phyloP scores from a whole-genome alignment of 2,888 invertebrate genomes.

The Desoria tigrina region DNA sequence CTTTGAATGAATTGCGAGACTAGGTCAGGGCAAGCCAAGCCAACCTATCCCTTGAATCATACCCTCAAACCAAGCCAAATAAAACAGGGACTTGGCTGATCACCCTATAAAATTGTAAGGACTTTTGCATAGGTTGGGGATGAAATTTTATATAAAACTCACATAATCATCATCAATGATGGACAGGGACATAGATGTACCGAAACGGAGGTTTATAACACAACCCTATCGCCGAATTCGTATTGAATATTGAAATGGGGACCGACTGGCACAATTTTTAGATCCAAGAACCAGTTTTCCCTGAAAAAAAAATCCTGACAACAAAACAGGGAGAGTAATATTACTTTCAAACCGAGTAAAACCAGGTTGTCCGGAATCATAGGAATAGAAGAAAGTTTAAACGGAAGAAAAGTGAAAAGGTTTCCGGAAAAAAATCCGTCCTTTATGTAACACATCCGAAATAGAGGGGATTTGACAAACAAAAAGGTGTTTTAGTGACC shows the following conservation, averaged over 20 bases:
- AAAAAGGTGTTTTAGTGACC: conserved; percentile 26
- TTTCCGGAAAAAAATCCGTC: neutral
- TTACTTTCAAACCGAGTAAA: neutral
- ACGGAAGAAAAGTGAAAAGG: conserved; percentile 13
- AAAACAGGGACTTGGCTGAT: neutral
- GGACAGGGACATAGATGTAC: neutral
- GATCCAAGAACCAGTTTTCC: conserved; percentile 39
- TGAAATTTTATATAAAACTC: too few species aligned
- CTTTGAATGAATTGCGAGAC: conserved; percentile 17
- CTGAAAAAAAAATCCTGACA: conserved; percentile 37
- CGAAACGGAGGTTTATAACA: neutral
- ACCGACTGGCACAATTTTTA: conserved; percentile 22
- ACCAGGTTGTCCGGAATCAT: neutral
- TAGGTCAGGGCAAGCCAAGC: conserved; percentile 16
- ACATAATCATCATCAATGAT: conserved; percentile 2
- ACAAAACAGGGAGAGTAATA: conserved; percentile 13
- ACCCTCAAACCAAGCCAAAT: conserved; percentile 5
- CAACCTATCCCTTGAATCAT: neutral
- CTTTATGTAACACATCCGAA: neutral
- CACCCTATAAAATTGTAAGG: too few species aligned
- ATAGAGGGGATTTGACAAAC: neutral
- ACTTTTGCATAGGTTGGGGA: too few species aligned
- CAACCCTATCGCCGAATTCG: neutral
- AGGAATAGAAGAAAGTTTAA: conserved; percentile 15
- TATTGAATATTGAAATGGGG: conserved; percentile 12